phyloP scores from a whole-genome alignment of 1,140 invertebrate species.

The Zaprionus taronus region DNA sequence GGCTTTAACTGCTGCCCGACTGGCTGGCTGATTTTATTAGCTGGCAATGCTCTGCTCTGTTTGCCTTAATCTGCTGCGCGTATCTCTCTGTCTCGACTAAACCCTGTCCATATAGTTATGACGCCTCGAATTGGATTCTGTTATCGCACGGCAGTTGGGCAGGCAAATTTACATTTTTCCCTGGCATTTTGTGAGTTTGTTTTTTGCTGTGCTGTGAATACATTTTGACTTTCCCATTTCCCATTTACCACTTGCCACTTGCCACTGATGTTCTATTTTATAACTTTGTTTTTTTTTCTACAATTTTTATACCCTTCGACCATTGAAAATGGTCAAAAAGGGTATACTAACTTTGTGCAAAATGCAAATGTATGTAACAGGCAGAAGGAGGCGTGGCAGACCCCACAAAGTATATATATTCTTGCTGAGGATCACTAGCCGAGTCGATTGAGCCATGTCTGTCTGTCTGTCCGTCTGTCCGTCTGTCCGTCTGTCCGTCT shows the following conservation, averaged over 20 bases:
- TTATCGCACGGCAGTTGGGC: constrained; percentile 46
- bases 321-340: too few species aligned
- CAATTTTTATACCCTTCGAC: too few species aligned
- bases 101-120: constrained; percentile 43
- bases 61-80: not conserved
- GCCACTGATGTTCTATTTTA: constrained; percentile 57
- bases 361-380: too few species aligned
- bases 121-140: constrained; percentile 58
- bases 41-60: constrained; percentile 35
- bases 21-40: constrained; percentile 69
- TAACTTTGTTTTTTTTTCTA: constrained; percentile 73
- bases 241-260: constrained; percentile 6
- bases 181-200: constrained; percentile 23
- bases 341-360: too few species aligned
- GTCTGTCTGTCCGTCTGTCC: too few species aligned
- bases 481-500: too few species aligned
- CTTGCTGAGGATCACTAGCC: too few species aligned
- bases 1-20: constrained; percentile 48
- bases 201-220: constrained; percentile 19
- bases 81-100: not conserved
- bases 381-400: too few species aligned
- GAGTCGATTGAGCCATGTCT: too few species aligned
- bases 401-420: too few species aligned
- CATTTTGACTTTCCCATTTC: constrained; percentile 17
- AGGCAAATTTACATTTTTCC: constrained; percentile 65